Evolutionary conservation across 2,113 vertebrate species (phyloP).

Genomic region (Malaclemys terrapin): DNA sequence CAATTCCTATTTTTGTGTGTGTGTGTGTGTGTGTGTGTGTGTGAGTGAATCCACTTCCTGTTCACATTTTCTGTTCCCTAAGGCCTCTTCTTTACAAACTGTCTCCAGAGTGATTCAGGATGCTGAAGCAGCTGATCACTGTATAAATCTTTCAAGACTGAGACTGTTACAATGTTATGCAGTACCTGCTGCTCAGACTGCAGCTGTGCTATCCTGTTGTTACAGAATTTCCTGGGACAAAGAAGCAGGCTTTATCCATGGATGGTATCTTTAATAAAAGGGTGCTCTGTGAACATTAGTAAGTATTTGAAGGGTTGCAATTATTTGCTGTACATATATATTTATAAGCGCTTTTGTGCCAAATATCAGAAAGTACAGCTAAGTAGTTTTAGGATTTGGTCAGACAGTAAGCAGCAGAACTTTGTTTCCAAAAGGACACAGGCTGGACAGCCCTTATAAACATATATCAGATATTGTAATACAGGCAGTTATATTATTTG

Average conservation of each 20-base stretch:
- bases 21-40: background rate
- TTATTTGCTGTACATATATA: background rate
- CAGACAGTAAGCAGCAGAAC: background rate
- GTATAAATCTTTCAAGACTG: slow-evolving; percentile 67
- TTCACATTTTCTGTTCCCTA: slow-evolving; percentile 73
- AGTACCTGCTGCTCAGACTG: background rate
- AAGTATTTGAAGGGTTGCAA: background rate
- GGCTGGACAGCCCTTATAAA: background rate
- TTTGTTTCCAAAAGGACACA: background rate
- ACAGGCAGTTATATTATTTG: background rate
- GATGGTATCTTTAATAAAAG: background rate
- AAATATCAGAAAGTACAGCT: background rate
- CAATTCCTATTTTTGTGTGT: background rate
- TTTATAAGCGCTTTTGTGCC: background rate
- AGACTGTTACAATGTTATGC: slow-evolving; percentile 39
- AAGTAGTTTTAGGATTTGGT: background rate
- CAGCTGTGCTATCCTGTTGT: slow-evolving; percentile 45
- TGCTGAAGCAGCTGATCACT: slow-evolving; percentile 70
- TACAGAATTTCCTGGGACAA: slow-evolving; percentile 48
- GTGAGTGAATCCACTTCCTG: slow-evolving; percentile 59
- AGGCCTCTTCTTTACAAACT: slow-evolving; percentile 71
- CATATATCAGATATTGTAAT: background rate
- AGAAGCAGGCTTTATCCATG: background rate
- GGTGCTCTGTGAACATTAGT: accelerated
- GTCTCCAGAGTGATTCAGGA: slow-evolving; percentile 76